Evolutionary conservation across 53 echinoderm and acorn worm genomes (phyloP), one percentile per base, ranked within the genome.

Genomic region (Luidia sarsii): DNA sequence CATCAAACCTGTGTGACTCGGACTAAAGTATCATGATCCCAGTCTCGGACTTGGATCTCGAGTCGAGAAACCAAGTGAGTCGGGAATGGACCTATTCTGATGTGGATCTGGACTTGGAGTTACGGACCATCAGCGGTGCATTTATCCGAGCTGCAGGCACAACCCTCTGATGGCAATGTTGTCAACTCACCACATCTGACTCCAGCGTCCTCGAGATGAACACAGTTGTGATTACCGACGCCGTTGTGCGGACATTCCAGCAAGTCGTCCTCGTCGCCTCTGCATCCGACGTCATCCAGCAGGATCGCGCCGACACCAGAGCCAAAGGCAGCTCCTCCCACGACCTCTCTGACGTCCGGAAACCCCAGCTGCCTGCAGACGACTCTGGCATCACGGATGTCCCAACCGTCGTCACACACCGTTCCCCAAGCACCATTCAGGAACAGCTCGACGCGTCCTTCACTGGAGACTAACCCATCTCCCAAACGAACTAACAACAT

Each of bases 301-400:
- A 39, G 27, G 21, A 60, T 60, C 0, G 28, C 22, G 5, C 41
- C 14, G n/a, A 38, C 39, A 33, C 52, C 52, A 0, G 75, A 21
- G 8, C 29, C 65, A 36, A 33, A 54, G 22, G n/a, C 20, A 85
- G 15, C 54, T 38, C 2, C 1, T 14, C n/a, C 36, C 36, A 64
- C 36, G 19, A 27, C 59, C 37, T 75, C 52, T 16, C 32, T 56
- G 0, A 48, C 85, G 1, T 56, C 62, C 28, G 46, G 30, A 11
- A 63, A 85, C 13, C 85, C 85, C 0, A 85, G 75, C 63, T 85
- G 68, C 7, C 48, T 39, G 25, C 85, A 85, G 66, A 85, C 49
- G 48, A 85, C 85, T 20, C 67, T 18, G n/a, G 75, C 85, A 28
- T 85, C 68, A 23, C 45, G 48, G n/a, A 75, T 54, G 48, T 23